Percentiles rank a stretch among this genome's conserved stretches.
phyloP scores from a whole-genome alignment of 2,888 invertebrate genomes.

The Trichopoda pennipes region DNA sequence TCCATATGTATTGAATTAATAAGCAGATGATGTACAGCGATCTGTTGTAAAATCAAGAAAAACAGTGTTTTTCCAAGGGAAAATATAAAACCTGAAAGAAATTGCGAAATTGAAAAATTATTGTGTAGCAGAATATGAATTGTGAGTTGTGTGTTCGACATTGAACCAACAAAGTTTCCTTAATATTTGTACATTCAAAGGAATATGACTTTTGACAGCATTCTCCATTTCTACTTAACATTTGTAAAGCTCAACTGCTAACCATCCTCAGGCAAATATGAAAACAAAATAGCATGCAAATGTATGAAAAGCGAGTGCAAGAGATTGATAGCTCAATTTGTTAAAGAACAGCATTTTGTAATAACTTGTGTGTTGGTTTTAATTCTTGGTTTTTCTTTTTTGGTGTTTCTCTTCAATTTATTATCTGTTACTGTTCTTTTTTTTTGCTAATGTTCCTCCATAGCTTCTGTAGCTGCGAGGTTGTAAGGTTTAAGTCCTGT shows the following conservation, averaged over 20 bases:
- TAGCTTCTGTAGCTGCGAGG: too few species aligned
- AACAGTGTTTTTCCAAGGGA: background rate
- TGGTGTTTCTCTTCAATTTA: slow-evolving; percentile 9
- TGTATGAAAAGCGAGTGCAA: slow-evolving; percentile 32
- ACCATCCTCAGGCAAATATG: background rate
- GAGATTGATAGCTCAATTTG: slow-evolving; percentile 63
- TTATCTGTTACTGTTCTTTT: background rate
- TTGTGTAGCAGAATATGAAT: background rate
- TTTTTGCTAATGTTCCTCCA: background rate
- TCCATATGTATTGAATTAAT: slow-evolving; percentile 53
- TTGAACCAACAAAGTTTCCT: background rate
- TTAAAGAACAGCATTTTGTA: slow-evolving; percentile 60
- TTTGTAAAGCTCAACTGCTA: background rate
- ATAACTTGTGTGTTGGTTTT: slow-evolving; percentile 53
- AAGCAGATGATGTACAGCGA: slow-evolving; percentile 40
- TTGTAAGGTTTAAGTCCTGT: too few species aligned
- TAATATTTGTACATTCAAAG: background rate
- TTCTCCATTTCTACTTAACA: background rate
- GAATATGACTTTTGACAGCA: background rate
- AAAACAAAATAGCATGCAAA: background rate
- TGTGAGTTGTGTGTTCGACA: background rate
- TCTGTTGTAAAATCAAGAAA: background rate
- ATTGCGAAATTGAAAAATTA: background rate
- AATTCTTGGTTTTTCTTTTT: background rate
- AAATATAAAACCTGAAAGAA: background rate